Conservation (phyloP, 2,888 invertebrate species). For the Amorpha juglandis region DNA sequence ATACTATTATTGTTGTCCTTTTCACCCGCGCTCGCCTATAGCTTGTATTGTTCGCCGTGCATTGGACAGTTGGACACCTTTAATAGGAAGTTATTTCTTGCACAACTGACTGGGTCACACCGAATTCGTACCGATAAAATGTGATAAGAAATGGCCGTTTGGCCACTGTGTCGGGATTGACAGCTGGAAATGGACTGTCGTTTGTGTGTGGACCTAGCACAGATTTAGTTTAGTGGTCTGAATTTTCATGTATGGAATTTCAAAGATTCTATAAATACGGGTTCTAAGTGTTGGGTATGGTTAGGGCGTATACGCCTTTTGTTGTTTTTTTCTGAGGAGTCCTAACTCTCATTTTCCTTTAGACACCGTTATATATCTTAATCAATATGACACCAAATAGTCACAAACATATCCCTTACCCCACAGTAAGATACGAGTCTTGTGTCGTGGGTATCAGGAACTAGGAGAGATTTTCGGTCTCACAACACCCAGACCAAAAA, state of each 20-base stretch:
- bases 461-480: too few relatives aligned
- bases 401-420: too few relatives aligned
- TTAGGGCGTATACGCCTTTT: too few relatives aligned
- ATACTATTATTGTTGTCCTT: too few relatives aligned
- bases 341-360: too few relatives aligned
- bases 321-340: too few relatives aligned
- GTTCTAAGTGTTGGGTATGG: too few relatives aligned
- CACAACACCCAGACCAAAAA: too few relatives aligned
- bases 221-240: background rate
- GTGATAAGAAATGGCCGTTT: constrained; percentile 50
- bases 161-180: constrained; percentile 33
- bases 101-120: constrained; percentile 52
- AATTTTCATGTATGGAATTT: background rate
- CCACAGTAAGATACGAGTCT: too few relatives aligned
- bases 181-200: constrained; percentile 30
- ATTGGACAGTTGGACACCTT: constrained; percentile 57
- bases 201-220: background rate
- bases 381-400: too few relatives aligned
- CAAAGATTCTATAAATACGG: background rate
- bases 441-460: too few relatives aligned
- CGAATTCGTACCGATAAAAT: constrained; percentile 52
- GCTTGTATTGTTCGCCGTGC: constrained; percentile 37
- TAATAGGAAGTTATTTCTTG: constrained; percentile 64
- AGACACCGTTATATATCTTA: too few relatives aligned
- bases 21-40: constrained; percentile 34